Base-by-base conservation (phyloP, 2,113 vertebrate genomes). In the Glareola pratincola region DNA sequence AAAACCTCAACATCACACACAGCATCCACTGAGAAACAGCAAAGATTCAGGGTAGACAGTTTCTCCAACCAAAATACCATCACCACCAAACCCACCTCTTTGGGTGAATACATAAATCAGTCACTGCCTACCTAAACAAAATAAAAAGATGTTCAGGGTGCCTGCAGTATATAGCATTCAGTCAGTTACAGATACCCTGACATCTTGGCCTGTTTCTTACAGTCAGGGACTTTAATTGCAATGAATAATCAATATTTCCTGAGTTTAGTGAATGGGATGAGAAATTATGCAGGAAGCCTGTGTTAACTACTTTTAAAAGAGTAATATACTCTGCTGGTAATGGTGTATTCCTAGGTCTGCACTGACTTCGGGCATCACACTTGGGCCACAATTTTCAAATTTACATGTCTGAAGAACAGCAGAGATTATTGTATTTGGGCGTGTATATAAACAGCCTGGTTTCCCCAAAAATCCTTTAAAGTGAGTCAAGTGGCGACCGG, bases 1-100 rank as follows among this genome's bases (percentile, higher is more conserved):
- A 18, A 36, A 92, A 47, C 29, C 29, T 78, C 0, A 0, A 17
- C 24, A 18, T 77, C 0, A 0, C 48, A 79, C 21, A 48, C 13
- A 72, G 24, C 34, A 45, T 73, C 64, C 45, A 22, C 0, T 77
- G 67, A 77, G 59, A 82, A 90, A 62, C 26, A 62, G n/a, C 3
- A 9, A 56, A 75, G n/a, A 4, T 54, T 72, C 13, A 16, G 45
- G 24, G 8, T 9, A 64, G 72, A n/a, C 4, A 12, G 36, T 48
- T 94, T 77, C 50, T 85, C 78, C 36, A 62, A 8, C 21, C 24
- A 60, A 79, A 79, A 53, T n/a, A 39, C 59, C 22, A n/a, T 9
- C 10, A 14, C 14, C 3, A 1, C 36, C 51, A 90, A 76, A 82
- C 20, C 53, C 47, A 48, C n/a, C 11, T 69, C 41, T 66, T 39